Evolutionary conservation across 2,113 vertebrate genomes (phyloP).

Genomic region (Epinephelus lanceolatus): DNA sequence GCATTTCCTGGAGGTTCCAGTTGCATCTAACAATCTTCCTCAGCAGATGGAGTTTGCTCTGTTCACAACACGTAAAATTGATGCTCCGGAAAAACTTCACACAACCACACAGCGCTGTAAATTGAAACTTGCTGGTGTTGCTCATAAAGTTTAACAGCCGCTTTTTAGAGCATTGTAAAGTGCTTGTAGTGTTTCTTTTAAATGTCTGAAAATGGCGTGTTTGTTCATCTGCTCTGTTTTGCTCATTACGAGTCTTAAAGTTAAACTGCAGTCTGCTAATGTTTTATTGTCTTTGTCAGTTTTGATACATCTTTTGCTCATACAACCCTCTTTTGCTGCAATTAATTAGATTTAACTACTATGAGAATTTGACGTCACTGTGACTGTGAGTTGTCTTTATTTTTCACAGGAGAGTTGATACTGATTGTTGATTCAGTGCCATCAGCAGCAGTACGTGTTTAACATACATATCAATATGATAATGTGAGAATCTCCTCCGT

Average conservation of each 20-base stretch:
- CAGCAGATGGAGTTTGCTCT: background rate
- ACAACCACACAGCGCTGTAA: background rate
- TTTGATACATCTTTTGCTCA: background rate
- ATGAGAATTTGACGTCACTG: background rate
- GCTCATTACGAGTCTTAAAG: background rate
- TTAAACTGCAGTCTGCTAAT: background rate
- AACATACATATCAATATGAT: background rate
- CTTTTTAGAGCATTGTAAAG: background rate
- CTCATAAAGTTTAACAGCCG: background rate
- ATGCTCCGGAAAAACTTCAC: background rate
- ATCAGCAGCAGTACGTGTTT: background rate
- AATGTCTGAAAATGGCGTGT: background rate
- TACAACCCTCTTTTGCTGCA: background rate
- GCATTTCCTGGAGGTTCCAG: too few relatives aligned
- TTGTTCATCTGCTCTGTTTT: background rate
- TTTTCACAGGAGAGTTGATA: background rate
- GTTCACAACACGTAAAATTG: background rate
- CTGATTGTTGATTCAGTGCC: background rate
- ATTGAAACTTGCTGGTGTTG: background rate
- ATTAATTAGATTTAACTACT: background rate
- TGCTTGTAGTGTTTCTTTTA: background rate
- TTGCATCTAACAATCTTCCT: background rate
- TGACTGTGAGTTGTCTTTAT: background rate
- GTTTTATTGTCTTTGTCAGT: background rate
- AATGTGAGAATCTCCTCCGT: slow-evolving; percentile 4